Base-by-base conservation (phyloP, 2,797 vertebrate species). In the Pangasius macronema region DNA sequence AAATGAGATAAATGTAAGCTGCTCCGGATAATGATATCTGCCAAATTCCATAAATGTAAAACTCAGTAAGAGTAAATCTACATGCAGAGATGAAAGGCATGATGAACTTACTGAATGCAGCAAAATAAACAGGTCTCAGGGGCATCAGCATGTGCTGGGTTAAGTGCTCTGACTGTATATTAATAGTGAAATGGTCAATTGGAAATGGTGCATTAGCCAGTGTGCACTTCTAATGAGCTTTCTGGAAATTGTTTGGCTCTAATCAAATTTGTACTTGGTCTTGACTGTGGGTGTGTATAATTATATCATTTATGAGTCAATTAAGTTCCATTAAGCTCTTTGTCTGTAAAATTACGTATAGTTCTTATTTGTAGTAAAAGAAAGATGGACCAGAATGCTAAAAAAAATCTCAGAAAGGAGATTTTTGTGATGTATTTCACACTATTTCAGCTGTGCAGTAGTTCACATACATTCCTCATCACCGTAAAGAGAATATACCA, bases 201-300 rank as follows among this genome's bases (percentile, higher is more conserved):
- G 49, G 87, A 85, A 87, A 84, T 30, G 11, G 55, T 65, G 67
- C 83, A 88, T 88, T 85, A 88, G 59, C 3, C 30, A 9, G 55
- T n/a, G 76, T 72, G 67, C 55, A 75, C 87, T 88, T 81, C 53
- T 81, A 39, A 73, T 85, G 83, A 85, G 85, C 83, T 73, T 61
- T 83, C 82, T 49, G 83, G 76, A 81, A 84, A 88, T 33, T 42
- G 10, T 30, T 33, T 6, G 30, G 13, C 22, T 8, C 7, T 59
- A 88, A 88, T 85, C 75, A 85, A 73, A 81, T 88, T 33, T 33
- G 7, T 39, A 30, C 57, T 81, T 63, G 49, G 39, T 57, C 2
- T 18, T 75, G 76, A 9, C 0, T 65, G 55, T 51, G 61, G 61
- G 61, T 10, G 61, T 67, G 61, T 65, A 67, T 51, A 51, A 83